These are phyloP conservation scores for Nautilus pompilius DNA, from an alignment of 1,140 invertebrate genomes.

Conservation along the genomic window DNA sequence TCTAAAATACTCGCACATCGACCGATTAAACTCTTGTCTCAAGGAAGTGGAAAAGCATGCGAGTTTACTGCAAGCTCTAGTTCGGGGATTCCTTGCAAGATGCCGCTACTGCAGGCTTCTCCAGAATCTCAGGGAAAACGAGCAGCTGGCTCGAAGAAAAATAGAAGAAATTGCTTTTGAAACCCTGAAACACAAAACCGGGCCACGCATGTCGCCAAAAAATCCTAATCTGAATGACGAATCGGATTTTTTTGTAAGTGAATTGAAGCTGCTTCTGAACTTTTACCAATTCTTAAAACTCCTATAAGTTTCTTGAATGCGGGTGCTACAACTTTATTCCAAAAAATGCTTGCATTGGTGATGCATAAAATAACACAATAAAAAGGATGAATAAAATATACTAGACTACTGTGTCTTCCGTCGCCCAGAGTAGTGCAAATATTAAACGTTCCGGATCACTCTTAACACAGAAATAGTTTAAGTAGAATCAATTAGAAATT, in stretches of 20 bases:
- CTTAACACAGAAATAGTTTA: too few species aligned
- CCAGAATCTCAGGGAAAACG: background rate
- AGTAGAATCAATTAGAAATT: too few species aligned
- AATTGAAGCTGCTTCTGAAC: too few species aligned
- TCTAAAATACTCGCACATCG: slow-evolving; percentile 18
- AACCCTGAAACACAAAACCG: background rate
- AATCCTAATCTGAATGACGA: background rate
- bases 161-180: slow-evolving; percentile 11
- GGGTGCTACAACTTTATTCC: too few species aligned
- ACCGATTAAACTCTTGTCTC: slow-evolving; percentile 12
- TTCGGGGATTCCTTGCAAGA: slow-evolving; percentile 21
- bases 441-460: too few species aligned
- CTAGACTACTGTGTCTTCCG: too few species aligned
- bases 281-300: too few species aligned
- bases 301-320: too few species aligned
- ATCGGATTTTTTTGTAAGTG: background rate
- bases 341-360: too few species aligned
- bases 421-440: too few species aligned
- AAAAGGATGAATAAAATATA: too few species aligned
- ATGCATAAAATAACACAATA: too few species aligned
- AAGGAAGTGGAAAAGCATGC: slow-evolving; percentile 15
- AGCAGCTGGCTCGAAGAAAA: slow-evolving; percentile 6
- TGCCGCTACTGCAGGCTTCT: background rate
- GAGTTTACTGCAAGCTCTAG: slow-evolving; percentile 14
- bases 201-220: background rate